These are phyloP conservation scores for Theristus sp. DNA, from an alignment of 2,888 invertebrate genomes.

Conservation along the genomic window DNA sequence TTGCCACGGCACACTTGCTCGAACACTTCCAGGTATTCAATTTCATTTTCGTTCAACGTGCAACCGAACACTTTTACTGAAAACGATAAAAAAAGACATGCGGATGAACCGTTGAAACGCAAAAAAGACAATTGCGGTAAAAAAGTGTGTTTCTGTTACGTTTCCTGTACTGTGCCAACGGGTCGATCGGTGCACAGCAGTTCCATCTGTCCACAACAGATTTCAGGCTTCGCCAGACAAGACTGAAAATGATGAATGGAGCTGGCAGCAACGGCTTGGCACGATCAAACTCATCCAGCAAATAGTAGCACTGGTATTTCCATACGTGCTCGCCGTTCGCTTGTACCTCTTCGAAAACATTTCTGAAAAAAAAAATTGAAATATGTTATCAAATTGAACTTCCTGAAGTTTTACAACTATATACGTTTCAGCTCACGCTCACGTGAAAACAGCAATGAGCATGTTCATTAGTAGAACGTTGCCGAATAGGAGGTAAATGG, in stretches of 20 bases:
- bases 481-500: background rate
- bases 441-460: conserved; percentile 1
- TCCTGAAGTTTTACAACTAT: background rate
- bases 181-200: background rate
- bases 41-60: background rate
- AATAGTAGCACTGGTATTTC: conserved; percentile 33
- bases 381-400: background rate
- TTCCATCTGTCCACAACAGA: background rate
- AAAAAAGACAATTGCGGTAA: too few species aligned
- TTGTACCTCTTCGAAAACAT: conserved; percentile 33
- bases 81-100: too few species aligned
- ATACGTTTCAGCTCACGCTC: background rate
- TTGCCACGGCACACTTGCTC: background rate
- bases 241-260: conserved; percentile 30
- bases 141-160: too few species aligned
- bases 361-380: conserved; percentile 18
- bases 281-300: conserved; percentile 31
- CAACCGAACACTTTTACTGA: background rate
- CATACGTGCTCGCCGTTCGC: conserved; percentile 33
- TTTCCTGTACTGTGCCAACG: too few species aligned
- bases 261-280: conserved; percentile 29
- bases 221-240: conserved; percentile 7
- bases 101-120: background rate
- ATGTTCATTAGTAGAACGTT: background rate
- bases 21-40: background rate